These are phyloP conservation scores for Dione juno DNA, from an alignment of 2,888 invertebrate species.

Conservation along the genomic window DNA sequence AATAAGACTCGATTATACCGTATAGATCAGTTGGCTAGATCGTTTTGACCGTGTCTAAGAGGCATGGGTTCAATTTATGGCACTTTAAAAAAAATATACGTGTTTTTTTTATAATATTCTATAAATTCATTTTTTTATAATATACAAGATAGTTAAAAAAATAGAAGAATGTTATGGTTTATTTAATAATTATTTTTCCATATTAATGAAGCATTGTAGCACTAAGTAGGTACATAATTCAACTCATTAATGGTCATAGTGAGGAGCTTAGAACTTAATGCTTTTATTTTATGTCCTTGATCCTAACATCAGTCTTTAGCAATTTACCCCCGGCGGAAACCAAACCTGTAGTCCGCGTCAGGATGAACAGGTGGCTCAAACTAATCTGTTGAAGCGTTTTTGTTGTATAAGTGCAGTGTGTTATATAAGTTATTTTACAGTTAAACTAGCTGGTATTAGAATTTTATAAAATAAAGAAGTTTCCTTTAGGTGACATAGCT, in stretches of 20 bases:
- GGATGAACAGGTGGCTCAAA: conserved; percentile 12
- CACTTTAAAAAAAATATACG: too few species aligned
- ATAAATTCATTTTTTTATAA: too few species aligned
- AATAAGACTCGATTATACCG: too few species aligned
- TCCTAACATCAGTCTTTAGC: conserved; percentile 10
- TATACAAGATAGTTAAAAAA: too few species aligned
- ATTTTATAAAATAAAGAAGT: neutral
- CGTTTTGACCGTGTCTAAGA: too few species aligned
- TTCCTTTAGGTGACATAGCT: too few species aligned
- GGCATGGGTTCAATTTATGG: too few species aligned
- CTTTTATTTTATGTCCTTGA: conserved; percentile 10
- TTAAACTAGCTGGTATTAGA: neutral
- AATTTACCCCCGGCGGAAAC: conserved; percentile 14
- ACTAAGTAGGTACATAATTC: neutral
- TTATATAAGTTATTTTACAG: neutral
- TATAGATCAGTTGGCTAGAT: too few species aligned
- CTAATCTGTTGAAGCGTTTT: neutral
- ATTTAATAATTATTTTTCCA: too few species aligned
- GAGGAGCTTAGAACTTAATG: neutral
- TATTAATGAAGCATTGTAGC: too few species aligned
- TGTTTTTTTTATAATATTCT: too few species aligned
- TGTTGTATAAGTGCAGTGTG: neutral
- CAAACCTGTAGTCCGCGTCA: conserved; percentile 7
- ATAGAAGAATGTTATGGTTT: too few species aligned
- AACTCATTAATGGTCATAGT: neutral